Base-by-base conservation (phyloP, 2,113 vertebrate genomes). In the Pseudorasbora parva region DNA sequence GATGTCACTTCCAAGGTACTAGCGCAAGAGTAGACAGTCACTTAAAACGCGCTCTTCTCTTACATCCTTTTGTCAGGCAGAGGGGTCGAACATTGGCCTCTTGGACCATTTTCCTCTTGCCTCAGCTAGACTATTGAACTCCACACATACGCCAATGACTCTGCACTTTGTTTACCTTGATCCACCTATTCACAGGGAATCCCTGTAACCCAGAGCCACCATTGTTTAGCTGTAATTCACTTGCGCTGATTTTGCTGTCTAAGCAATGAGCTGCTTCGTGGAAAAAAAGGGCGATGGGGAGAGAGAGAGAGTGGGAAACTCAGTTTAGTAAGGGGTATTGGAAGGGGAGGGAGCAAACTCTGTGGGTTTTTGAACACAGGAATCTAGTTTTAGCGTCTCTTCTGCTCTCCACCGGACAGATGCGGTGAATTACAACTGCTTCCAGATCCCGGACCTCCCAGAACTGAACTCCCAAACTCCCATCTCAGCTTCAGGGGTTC, bases 41-140 rank as follows among this genome's bases (percentile, higher is more conserved):
- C 41, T 82, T 51, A 88, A 78, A 84, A 78, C 81, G 86, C 57
- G 5, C 10, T 33, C 10, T 54, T n/a, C 51, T 23, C 30, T 57
- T 59, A 37, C 54, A 72, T 30, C 37, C 59, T n/a, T 85, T 59
- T 80, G n/a, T 82, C 43, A 30, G 56, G 27, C 41, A 68, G 51
- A 59, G 81, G 64, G 56, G 25, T 81, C 77, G 51, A 27, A 72
- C 51, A 49, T 92, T 90, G 92, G 89, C 88, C 90, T 88, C 91
- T 93, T 95, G 94, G 91, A 93, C 77, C 49, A 81, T 88, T 93
- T 94, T 88, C 88, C 90, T 91, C 92, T 90, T 92, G 86, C 92
- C 95, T 97, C 96, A 97, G 94, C 95, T 93, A 93, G 92, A 95
- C 94, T 95, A 93, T 95, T 95, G 93, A 96, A 90, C 89, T 85